Percentiles rank a stretch among this genome's conserved stretches.
Conservation (phyloP, 1,140 invertebrate species). For the Cotesia glomerata region DNA sequence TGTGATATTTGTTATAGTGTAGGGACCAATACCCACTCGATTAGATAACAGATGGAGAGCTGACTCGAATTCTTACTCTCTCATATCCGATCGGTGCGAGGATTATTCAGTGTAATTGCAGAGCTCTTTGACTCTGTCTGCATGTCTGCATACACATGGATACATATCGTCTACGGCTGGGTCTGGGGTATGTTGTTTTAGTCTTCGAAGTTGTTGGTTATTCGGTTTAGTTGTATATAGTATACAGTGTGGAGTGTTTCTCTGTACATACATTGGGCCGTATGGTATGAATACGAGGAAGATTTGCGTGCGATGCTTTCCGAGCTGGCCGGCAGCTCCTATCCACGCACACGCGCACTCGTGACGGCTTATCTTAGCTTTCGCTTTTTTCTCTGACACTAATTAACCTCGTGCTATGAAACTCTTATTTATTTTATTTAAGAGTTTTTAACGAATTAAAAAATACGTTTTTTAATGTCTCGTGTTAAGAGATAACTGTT, state of each 20-base stretch:
- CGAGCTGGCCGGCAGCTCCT: no score
- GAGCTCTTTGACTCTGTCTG: constrained; percentile 2
- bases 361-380: constrained; percentile 4
- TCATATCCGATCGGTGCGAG: constrained; percentile 33
- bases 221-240: not conserved
- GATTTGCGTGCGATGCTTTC: constrained; percentile 7
- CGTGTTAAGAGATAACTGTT: not conserved
- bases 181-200: not conserved
- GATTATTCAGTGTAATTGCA: constrained; percentile 47
- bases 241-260: not conserved
- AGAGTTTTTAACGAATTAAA: not conserved
- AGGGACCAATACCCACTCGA: constrained; percentile 25
- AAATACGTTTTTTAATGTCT: not conserved
- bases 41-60: constrained; percentile 40
- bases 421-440: not conserved
- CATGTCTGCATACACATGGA: constrained; percentile 12
- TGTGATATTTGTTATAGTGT: constrained; percentile 10
- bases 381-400: constrained; percentile 11
- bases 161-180: constrained; percentile 21
- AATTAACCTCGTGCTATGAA: constrained; percentile 12
- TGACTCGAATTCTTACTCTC: constrained; percentile 44
- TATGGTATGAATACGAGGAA: not conserved
- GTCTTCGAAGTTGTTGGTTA: not conserved
- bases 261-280: not conserved
- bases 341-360: constrained; percentile 32